Evolutionary conservation across 2,113 vertebrate species (phyloP), one percentile per base, ranked within the genome.

Genomic region (Cynopterus brachyotis): DNA sequence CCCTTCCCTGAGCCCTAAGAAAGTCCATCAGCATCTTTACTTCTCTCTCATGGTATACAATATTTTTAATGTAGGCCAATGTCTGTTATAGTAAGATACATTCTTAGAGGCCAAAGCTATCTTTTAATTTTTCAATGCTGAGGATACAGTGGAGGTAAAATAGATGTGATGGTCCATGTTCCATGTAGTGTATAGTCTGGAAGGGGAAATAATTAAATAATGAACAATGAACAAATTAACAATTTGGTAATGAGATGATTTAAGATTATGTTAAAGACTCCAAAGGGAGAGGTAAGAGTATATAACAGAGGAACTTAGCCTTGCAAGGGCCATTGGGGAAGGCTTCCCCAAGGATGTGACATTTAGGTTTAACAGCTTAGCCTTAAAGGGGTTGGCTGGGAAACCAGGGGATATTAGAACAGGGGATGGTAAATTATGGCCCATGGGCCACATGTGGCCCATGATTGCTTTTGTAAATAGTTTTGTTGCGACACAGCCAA

Each of bases 191-290:
- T 73, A 47, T 50, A 80, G n/a, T 72, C 42, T 95, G 32, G 35
- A 93, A 92, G 20, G 47, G 19, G 26, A 72, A 50, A 17, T 16
- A 79, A 42, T 79, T n/a, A 86, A 66, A 70, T 72, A 88, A 73
- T 76, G 76, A 95, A 62, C n/a, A 78, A 12, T 37, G 30, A 73
- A 72, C n/a, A 94, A 75, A 95, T 64, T 50, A 84, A 79, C 37
- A 75, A 69, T 50, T 82, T 84, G 76, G 64, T 82, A 79, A 82
- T 94, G 79, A 95, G 53, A 62, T 76, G 83, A 37, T 85, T 91
- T 81, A 89, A 89, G 42, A 79, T 69, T 67, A 9, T 75, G 30
- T 66, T 86, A 64, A 94, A 53, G 62, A 9, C 40, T 86, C 57
- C 42, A 84, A 59, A 97, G 80, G 26, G 32, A 79, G 32, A 47